phyloP scores from a whole-genome alignment of 1,140 invertebrate species.

The Halesus radiatus region DNA sequence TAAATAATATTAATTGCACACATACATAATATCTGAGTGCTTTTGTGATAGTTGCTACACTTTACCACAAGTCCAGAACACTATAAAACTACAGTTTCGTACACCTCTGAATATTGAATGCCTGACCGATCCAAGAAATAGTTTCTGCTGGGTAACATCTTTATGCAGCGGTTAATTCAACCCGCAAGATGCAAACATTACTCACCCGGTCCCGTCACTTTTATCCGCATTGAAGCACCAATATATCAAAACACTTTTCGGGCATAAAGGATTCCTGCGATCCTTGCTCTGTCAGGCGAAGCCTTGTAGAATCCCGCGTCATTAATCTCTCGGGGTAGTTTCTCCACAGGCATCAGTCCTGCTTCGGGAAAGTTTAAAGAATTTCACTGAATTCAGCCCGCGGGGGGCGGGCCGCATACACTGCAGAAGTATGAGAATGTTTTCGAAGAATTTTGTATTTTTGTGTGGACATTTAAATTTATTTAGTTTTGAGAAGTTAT shows the following conservation, averaged over 20 bases:
- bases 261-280: slow-evolving; percentile 32
- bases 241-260: slow-evolving; percentile 45
- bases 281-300: slow-evolving; percentile 45
- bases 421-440: too few species aligned
- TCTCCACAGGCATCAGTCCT: slow-evolving; percentile 42
- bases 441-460: too few species aligned
- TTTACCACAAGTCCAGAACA: background rate
- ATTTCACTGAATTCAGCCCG: background rate
- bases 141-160: too few species aligned
- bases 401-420: background rate
- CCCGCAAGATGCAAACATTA: slow-evolving; percentile 3
- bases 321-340: slow-evolving; percentile 52
- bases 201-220: slow-evolving; percentile 27
- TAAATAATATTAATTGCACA: too few species aligned
- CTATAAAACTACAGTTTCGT: background rate
- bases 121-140: too few species aligned
- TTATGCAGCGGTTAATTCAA: background rate
- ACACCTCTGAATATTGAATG: background rate
- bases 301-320: slow-evolving; percentile 42
- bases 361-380: slow-evolving; percentile 38
- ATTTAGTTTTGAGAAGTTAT: too few species aligned
- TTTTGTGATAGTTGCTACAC: background rate
- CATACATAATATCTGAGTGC: background rate
- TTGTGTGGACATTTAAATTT: too few species aligned
- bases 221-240: slow-evolving; percentile 36